Conservation (phyloP, 1,140 invertebrate genomes). For the Lucilia cuprina region DNA sequence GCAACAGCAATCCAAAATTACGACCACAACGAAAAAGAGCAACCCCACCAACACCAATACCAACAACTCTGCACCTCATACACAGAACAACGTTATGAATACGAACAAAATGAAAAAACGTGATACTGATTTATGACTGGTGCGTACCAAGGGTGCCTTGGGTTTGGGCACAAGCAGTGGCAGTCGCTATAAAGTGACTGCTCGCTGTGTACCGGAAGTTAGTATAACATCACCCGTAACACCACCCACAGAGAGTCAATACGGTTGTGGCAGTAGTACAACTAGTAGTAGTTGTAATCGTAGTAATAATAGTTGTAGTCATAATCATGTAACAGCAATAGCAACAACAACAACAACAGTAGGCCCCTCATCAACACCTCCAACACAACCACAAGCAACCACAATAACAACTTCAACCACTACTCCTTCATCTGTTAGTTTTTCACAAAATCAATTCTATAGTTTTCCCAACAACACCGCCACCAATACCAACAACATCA, state of each 20-base stretch:
- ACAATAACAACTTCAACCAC: not conserved
- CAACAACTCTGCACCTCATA: not conserved
- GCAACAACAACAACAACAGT: slow-evolving; percentile 33
- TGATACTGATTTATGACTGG: slow-evolving; percentile 63
- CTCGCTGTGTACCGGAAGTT: slow-evolving; percentile 60
- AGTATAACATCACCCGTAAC: slow-evolving; percentile 58
- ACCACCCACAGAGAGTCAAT: slow-evolving; percentile 11
- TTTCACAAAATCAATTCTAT: slow-evolving; percentile 20
- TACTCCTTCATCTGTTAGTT: not conserved
- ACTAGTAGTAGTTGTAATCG: not conserved
- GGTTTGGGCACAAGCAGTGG: slow-evolving; percentile 47
- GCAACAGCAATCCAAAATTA: slow-evolving; percentile 42
- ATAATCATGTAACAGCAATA: slow-evolving; percentile 21
- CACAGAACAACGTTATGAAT: slow-evolving; percentile 55
- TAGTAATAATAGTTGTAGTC: not conserved
- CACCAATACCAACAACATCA: slow-evolving; percentile 27
- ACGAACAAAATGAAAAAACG: slow-evolving; percentile 61
- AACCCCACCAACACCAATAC: not conserved
- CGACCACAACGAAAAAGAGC: slow-evolving; percentile 33
- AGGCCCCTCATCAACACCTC: not conserved
- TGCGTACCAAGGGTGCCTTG: slow-evolving; percentile 53
- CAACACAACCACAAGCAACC: not conserved
- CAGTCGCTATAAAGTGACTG: slow-evolving; percentile 60
- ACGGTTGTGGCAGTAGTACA: not conserved
- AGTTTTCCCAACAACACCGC: slow-evolving; percentile 12